Evolutionary conservation across 2,113 vertebrate genomes (phyloP).

Genomic region (Cochlearius cochlearius): DNA sequence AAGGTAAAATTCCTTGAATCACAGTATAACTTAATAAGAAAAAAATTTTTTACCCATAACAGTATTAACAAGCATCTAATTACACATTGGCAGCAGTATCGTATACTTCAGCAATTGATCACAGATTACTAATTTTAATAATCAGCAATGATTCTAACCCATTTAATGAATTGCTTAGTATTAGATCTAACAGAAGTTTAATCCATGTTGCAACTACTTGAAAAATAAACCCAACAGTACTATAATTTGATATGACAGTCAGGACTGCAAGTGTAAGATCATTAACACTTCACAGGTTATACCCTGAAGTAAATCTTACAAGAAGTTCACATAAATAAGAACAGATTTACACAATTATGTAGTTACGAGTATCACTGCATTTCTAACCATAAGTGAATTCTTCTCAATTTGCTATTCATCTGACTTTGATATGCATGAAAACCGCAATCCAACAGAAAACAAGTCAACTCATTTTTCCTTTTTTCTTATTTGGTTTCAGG

Average conservation of each 20-base stretch:
- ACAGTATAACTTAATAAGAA: neutral
- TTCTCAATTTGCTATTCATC: constrained; percentile 64
- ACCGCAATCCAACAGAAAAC: constrained; percentile 63
- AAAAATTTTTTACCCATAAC: neutral
- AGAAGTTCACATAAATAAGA: constrained; percentile 74
- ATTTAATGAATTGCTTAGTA: constrained; percentile 37
- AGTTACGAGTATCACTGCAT: constrained; percentile 64
- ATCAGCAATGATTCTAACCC: neutral
- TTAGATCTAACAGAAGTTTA: constrained; percentile 47
- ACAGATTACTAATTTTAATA: constrained; percentile 17
- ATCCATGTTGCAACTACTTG: constrained; percentile 59
- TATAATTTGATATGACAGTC: constrained; percentile 71
- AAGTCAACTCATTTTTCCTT: constrained; percentile 61
- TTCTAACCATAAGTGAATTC: constrained; percentile 63
- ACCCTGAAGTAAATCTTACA: constrained; percentile 72
- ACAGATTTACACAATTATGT: constrained; percentile 72
- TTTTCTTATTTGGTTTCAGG: constrained; percentile 71
- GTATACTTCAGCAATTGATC: neutral
- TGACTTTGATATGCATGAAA: constrained; percentile 72
- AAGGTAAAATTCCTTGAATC: neutral
- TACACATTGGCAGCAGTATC: neutral
- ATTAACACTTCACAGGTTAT: constrained; percentile 75
- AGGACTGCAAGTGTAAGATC: constrained; percentile 64
- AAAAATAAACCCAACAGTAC: constrained; percentile 59
- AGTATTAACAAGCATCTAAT: neutral